These are phyloP conservation scores for Agriotes lineatus DNA, from an alignment of 2,888 invertebrate species.

Conservation along the genomic window DNA sequence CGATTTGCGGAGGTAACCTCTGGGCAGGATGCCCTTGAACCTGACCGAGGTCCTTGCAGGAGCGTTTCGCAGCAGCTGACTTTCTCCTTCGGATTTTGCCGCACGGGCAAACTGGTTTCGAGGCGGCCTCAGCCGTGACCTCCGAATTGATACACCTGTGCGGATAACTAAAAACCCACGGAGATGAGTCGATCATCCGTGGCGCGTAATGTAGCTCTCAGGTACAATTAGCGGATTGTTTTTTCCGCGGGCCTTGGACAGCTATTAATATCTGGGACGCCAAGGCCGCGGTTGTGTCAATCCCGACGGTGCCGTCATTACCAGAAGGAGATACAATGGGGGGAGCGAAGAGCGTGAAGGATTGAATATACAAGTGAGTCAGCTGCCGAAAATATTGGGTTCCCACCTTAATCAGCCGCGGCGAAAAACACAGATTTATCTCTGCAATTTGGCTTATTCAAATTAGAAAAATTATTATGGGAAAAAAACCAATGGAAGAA, in stretches of 20 bases:
- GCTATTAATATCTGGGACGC: slow-evolving; percentile 6
- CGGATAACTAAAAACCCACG: slow-evolving; percentile 16
- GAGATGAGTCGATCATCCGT: slow-evolving; percentile 1
- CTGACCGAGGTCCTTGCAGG: slow-evolving; percentile 29
- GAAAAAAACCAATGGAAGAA: no score
- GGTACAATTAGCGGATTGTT: slow-evolving; percentile 2
- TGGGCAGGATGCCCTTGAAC: slow-evolving; percentile 32
- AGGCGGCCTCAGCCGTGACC: slow-evolving; percentile 40
- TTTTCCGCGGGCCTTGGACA: slow-evolving; percentile 5
- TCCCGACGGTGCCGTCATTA: background rate
- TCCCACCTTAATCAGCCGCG: no score
- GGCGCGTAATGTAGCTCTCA: slow-evolving; percentile 10
- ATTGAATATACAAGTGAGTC: background rate
- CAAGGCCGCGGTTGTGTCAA: slow-evolving; percentile 3
- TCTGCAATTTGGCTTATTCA: no score
- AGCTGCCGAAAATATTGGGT: no score
- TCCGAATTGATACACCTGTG: slow-evolving; percentile 27
- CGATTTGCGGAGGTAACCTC: background rate
- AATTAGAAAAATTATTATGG: no score
- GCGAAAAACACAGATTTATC: no score
- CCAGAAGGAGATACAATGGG: background rate
- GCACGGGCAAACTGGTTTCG: slow-evolving; percentile 27
- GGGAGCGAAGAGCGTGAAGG: background rate
- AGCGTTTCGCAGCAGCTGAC: slow-evolving; percentile 14
- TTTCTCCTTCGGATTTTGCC: slow-evolving; percentile 29